Evolutionary conservation across 2,113 vertebrate genomes (phyloP).

Genomic region (Gobius niger): DNA sequence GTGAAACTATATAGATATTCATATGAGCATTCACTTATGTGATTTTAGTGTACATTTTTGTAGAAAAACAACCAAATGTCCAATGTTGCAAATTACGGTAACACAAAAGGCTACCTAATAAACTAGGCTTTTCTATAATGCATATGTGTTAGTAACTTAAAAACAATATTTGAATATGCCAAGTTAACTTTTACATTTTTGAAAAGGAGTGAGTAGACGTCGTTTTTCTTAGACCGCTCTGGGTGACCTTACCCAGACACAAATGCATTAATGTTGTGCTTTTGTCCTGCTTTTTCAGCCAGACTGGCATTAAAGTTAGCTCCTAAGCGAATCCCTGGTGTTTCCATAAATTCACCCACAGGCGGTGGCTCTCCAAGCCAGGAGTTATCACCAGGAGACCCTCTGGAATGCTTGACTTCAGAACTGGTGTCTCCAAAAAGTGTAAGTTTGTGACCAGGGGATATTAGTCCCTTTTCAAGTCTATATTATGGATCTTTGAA

Average conservation of each 20-base stretch:
- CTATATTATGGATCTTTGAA: background rate
- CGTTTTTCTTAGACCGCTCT: too few relatives aligned
- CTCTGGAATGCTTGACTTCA: slow-evolving; percentile 77
- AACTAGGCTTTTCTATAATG: too few relatives aligned
- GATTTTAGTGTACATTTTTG: too few relatives aligned
- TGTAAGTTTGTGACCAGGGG: slow-evolving; percentile 48
- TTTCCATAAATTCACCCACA: slow-evolving; percentile 84
- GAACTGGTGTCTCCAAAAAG: slow-evolving; percentile 73
- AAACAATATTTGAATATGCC: too few relatives aligned
- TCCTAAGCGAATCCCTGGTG: slow-evolving; percentile 80
- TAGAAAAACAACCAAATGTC: too few relatives aligned
- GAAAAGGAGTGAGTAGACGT: too few relatives aligned
- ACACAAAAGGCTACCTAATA: too few relatives aligned
- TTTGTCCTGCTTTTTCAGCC: slow-evolving; percentile 78
- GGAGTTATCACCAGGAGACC: slow-evolving; percentile 84
- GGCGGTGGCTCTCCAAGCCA: slow-evolving; percentile 84
- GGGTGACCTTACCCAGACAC: too few relatives aligned
- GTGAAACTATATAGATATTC: too few relatives aligned
- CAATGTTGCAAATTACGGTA: too few relatives aligned
- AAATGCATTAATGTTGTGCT: background rate
- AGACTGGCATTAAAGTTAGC: slow-evolving; percentile 91
- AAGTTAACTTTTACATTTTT: too few relatives aligned
- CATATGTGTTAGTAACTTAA: too few relatives aligned
- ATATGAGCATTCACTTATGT: background rate
- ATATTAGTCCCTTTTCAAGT: background rate